Percentiles rank a stretch among this genome's conserved stretches.
phyloP scores from a whole-genome alignment of 2,888 invertebrate genomes.

The Lasioglossum malachurum region DNA sequence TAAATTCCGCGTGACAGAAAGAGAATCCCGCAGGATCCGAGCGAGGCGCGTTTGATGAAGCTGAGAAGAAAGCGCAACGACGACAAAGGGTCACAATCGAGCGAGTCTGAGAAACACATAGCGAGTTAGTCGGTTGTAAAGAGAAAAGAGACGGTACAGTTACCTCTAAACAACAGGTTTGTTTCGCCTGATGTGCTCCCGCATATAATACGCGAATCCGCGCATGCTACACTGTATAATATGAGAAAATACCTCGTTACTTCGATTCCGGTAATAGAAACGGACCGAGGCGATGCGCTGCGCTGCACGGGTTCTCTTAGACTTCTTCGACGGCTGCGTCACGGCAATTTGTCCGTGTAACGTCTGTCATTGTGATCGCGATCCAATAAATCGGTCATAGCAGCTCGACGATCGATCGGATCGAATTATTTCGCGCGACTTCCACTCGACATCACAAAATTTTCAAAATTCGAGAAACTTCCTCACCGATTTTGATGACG shows the following conservation, averaged over 20 bases:
- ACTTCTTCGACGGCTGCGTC: neutral
- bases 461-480: too few relatives aligned
- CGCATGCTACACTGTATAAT: conserved; percentile 50
- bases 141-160: conserved; percentile 64
- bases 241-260: conserved; percentile 64
- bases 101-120: conserved; percentile 40
- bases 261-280: conserved; percentile 52
- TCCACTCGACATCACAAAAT: neutral
- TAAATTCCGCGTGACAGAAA: neutral
- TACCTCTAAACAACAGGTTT: conserved; percentile 61
- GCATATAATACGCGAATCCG: conserved; percentile 56
- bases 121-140: conserved; percentile 55
- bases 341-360: conserved; percentile 38
- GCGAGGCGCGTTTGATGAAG: neutral
- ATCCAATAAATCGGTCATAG: conserved; percentile 33
- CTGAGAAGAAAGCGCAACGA: conserved; percentile 26
- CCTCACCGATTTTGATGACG: too few relatives aligned
- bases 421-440: neutral
- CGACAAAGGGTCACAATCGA: conserved; percentile 24
- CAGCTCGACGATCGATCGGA: neutral
- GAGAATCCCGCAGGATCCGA: neutral
- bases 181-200: conserved; percentile 42
- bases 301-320: neutral
- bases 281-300: conserved; percentile 21
- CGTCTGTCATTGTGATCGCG: conserved; percentile 42